These are phyloP conservation scores for Rhinoderma darwinii DNA, from an alignment of 2,113 vertebrate genomes.

Conservation along the genomic window DNA sequence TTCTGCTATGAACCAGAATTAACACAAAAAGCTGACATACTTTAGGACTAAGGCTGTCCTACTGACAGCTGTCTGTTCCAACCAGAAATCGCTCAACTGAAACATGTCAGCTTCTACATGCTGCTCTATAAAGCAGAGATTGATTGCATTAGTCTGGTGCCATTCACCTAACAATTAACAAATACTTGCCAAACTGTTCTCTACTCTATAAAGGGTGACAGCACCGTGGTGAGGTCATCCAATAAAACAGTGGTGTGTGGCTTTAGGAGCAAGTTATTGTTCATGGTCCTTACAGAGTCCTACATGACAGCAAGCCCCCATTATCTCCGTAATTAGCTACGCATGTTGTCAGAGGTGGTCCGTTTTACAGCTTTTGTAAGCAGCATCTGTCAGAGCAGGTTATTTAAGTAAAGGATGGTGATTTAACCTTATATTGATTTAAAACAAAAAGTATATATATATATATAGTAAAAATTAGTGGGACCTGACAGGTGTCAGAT, in stretches of 20 bases:
- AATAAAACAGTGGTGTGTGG: conserved; percentile 51
- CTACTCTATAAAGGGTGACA: conserved; percentile 35
- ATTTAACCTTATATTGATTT: not conserved
- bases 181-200: conserved; percentile 28
- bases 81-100: conserved; percentile 20
- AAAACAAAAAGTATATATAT: not conserved
- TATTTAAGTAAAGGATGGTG: not conserved
- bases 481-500: not conserved
- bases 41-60: not conserved
- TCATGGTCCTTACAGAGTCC: conserved; percentile 7
- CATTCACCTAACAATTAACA: conserved; percentile 39
- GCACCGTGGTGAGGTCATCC: conserved; percentile 24
- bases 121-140: conserved; percentile 14
- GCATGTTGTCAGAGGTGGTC: conserved; percentile 32
- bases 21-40: conserved; percentile 43
- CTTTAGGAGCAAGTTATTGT: conserved; percentile 40
- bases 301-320: conserved; percentile 21
- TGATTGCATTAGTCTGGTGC: conserved; percentile 20
- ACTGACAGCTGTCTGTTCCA: conserved; percentile 28
- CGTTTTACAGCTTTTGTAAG: not conserved
- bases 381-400: conserved; percentile 23
- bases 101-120: not conserved
- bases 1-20: conserved; percentile 45
- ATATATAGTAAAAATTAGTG: not conserved
- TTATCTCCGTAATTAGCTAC: conserved; percentile 54